Base-by-base conservation (phyloP, 2,797 vertebrate species). In the Apogon talboti region DNA sequence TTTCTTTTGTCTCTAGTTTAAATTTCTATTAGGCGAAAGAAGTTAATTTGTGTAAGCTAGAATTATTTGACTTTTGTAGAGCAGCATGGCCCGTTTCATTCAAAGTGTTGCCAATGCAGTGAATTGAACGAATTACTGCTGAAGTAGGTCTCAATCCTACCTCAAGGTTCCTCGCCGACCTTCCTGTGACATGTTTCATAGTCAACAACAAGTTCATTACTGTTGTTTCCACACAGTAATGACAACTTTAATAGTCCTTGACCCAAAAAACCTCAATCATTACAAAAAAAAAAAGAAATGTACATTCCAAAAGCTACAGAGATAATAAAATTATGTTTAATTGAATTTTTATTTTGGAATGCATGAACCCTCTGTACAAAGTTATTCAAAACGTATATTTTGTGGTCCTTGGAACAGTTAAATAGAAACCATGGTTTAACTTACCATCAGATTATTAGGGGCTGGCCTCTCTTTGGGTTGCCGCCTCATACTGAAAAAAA, bases 391-490 rank as follows among this genome's bases (percentile, higher is more conserved):
- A 76, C 35, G 24, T 61, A 52, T 50, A 76, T 44, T 69, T 60
- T 55, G 19, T n/a, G 42, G 65, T 75, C 76, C 74, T 81, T 82
- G 79, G 47, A 69, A 56, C 11, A 14, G 19, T 74, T 84, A 54
- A 80, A 83, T 54, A 21, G 68, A 52, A 79, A 16, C 48, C 46
- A 78, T 60, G 15, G 59, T 77, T 68, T 78, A 63, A 94, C 96
- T 97, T 82, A 98, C 98, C 98, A 99, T 98, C 71, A 99, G 87
- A 85, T 98, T 96, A 89, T 98, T 98, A 0, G 98, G 97, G 11
- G 97, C 96, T 10, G 97, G 97, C 28, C 97, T 95, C 84, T 99
- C 98, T 92, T 97, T 99, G 8, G 98, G 96, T 58, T 95, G 95
- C 62, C 98, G 96, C 51, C 93, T 93, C 97, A 98, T 99, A 90